Base-by-base conservation (phyloP, 2,888 invertebrate species). In the Abrostola tripartita region DNA sequence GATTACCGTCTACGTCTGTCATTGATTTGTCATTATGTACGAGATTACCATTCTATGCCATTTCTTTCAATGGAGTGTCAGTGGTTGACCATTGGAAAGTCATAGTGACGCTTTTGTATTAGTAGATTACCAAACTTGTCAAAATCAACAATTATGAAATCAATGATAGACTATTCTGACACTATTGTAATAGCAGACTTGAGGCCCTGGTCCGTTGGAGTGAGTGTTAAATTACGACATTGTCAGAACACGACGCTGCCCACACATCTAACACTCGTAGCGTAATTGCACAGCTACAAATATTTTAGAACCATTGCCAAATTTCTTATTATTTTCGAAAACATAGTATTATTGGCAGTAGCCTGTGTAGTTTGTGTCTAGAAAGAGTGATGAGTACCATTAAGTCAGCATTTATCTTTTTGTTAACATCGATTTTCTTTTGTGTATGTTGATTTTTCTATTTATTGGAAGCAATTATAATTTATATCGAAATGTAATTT, bases 141-240 rank as follows among this genome's bases (percentile, higher is more conserved):
- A n/a, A n/a, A n/a, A n/a, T n/a, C n/a, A n/a, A n/a, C n/a, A n/a
- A n/a, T n/a, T n/a, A n/a, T n/a, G n/a, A n/a, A n/a, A n/a, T n/a
- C n/a, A n/a, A n/a, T n/a, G n/a, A n/a, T n/a, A n/a, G n/a, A n/a
- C n/a, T n/a, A n/a, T n/a, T n/a, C n/a, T n/a, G n/a, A n/a, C n/a
- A n/a, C n/a, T n/a, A n/a, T n/a, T n/a, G n/a, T n/a, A n/a, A n/a
- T n/a, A n/a, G n/a, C n/a, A n/a, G n/a, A n/a, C n/a, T n/a, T n/a
- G n/a, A n/a, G n/a, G n/a, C n/a, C n/a, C n/a, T n/a, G n/a, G n/a
- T n/a, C n/a, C n/a, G n/a, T n/a, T n/a, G n/a, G n/a, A n/a, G n/a
- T n/a, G n/a, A 56, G 69, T 79, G 62, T 75, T 81, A 80, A 80
- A 83, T 85, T 81, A 82, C 80, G 73, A 77, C 79, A 81, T 79